A percentile compares a stretch with the other conserved stretches of the same genome.
Conservation (phyloP, 2,113 vertebrate genomes). For the Thalassarche chlororhynchos region DNA sequence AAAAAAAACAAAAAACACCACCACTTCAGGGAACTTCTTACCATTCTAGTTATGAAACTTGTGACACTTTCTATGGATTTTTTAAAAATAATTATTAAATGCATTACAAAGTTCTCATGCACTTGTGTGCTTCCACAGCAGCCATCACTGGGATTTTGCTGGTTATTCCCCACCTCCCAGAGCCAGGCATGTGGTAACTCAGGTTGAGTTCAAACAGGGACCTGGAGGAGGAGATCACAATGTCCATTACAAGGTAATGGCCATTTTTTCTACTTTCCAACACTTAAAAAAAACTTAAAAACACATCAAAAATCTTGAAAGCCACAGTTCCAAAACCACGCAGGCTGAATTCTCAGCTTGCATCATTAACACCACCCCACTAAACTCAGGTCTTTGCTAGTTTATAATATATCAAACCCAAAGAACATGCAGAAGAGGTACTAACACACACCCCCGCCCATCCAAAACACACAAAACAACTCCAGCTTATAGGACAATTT, state of each 20-base stretch:
- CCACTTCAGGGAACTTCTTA: neutral
- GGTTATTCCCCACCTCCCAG: neutral
- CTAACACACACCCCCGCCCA: neutral
- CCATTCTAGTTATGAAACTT: neutral
- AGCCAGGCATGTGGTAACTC: neutral
- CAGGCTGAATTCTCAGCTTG: neutral
- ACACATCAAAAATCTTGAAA: neutral
- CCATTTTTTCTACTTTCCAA: neutral
- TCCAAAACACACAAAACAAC: neutral
- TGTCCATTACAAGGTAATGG: neutral
- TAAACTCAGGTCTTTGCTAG: neutral
- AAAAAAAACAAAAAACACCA: neutral
- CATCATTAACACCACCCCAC: neutral
- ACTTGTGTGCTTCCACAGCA: neutral
- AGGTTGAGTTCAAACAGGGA: neutral
- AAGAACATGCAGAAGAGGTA: neutral
- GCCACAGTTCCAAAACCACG: neutral
- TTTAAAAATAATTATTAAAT: neutral
- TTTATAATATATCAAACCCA: neutral
- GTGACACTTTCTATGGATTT: neutral
- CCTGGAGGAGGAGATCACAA: neutral
- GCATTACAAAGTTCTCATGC: neutral
- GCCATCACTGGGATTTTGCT: accelerated
- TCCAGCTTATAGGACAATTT: neutral
- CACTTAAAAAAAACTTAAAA: neutral